These are phyloP conservation scores for Drosophila ogumai DNA, from an alignment of 1,140 invertebrate genomes.

Conservation along the genomic window DNA sequence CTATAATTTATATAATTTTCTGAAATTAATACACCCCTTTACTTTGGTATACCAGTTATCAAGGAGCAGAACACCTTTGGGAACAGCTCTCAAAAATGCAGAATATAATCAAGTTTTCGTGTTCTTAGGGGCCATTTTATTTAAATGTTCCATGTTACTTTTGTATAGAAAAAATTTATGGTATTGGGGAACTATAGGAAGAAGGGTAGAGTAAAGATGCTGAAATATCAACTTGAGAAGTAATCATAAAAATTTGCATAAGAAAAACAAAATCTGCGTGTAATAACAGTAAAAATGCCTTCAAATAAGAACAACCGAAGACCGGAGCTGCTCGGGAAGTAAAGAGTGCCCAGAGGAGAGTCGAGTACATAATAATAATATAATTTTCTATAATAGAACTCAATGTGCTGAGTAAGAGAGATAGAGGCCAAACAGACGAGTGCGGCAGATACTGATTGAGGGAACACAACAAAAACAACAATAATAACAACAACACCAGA, in stretches of 20 bases:
- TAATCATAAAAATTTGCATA: slow-evolving; percentile 57
- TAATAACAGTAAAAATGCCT: slow-evolving; percentile 71
- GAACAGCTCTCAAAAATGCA: slow-evolving; percentile 15
- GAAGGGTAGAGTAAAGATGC: slow-evolving; percentile 4
- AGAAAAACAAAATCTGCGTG: slow-evolving; percentile 53
- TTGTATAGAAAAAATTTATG: slow-evolving; percentile 5
- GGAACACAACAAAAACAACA: slow-evolving; percentile 58
- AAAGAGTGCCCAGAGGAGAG: slow-evolving; percentile 30
- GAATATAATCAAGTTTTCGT: slow-evolving; percentile 21
- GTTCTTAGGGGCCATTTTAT: slow-evolving; percentile 25
- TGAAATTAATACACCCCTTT: neutral
- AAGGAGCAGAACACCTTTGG: neutral
- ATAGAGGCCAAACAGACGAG: slow-evolving; percentile 25
- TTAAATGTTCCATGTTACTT: slow-evolving; percentile 18
- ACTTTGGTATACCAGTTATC: neutral
- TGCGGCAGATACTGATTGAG: slow-evolving; percentile 44
- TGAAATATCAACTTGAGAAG: slow-evolving; percentile 16
- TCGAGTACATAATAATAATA: slow-evolving; percentile 80
- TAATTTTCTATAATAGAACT: slow-evolving; percentile 82
- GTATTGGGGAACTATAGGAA: too few relatives aligned
- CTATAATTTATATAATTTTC: neutral
- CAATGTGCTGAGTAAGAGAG: slow-evolving; percentile 37
- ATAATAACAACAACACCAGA: slow-evolving; percentile 52
- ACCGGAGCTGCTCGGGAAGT: slow-evolving; percentile 12
- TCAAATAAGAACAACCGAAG: slow-evolving; percentile 55